Base-by-base conservation (phyloP, 2,113 vertebrate species). In the Cnemophilus loriae region DNA sequence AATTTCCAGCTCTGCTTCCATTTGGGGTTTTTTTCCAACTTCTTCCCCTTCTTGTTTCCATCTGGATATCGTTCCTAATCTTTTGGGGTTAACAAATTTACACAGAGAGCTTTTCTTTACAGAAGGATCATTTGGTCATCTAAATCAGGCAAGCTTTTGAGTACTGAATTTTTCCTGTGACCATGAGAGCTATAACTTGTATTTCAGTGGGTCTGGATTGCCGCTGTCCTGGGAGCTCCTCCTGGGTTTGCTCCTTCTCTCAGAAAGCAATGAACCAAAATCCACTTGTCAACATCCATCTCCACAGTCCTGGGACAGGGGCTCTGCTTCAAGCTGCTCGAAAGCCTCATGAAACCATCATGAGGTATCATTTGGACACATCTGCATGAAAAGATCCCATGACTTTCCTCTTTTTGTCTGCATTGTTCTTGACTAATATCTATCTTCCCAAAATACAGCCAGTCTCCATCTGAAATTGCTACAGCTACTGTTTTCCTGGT, bases 11-110 rank as follows among this genome's bases (percentile, higher is more conserved):
- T 46, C 27, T 46, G n/a, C 2, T 13, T 68, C 16, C 4, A 20
- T 59, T 12, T 42, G 28, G 1, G 7, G 0, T 2, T 11, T 1
- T 49, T 60, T 18, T 4, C 8, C 17, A 16, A 12, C 22, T 37
- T 5, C 27, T 13, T 1, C 3, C 5, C 3, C 3, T 6, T 20
- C 24, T 71, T 33, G 12, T 28, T 60, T 73, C 17, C 41, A n/a
- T 19, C 39, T 84, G 26, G 35, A 44, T 17, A 55, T 6, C 8
- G 17, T 8, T 50, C 16, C 26, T 73, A 64, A 74, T 37, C 21
- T 61, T 57, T 61, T n/a, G 28, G 18, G 17, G 30, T 57, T 41
- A 33, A 57, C 11, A n/a, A 57, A 53, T 74, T 39, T 56, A 53
- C 44, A 57, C 2, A 21, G 4, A 12, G 17, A 20, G 8, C 5